A percentile compares a stretch with the other conserved stretches of the same genome.
Evolutionary conservation across 2,113 vertebrate genomes (phyloP).

Genomic region (Gymnobelideus leadbeateri): DNA sequence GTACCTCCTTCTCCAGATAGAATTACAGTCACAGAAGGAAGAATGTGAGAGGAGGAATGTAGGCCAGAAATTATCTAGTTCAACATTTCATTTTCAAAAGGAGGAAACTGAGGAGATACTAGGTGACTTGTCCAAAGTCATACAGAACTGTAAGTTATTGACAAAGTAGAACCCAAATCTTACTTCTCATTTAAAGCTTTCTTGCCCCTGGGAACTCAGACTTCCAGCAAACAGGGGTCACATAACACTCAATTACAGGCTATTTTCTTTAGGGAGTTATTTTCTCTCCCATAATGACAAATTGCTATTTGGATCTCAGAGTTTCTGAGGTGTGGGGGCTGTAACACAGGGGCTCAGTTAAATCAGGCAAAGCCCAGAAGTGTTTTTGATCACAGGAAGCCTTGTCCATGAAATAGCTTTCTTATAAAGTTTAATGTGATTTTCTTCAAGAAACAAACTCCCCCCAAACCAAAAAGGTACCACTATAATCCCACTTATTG

Average conservation of each 20-base stretch:
- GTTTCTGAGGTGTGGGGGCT: neutral
- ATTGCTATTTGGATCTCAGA: neutral
- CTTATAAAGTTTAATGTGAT: neutral
- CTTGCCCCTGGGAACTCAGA: neutral
- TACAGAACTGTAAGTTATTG: neutral
- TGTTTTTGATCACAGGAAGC: neutral
- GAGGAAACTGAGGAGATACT: neutral
- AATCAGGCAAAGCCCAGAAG: neutral
- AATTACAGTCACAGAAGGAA: neutral
- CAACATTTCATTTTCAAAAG: neutral
- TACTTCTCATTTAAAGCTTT: neutral
- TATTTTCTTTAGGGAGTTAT: neutral
- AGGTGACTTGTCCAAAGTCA: neutral
- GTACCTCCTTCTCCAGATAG: neutral
- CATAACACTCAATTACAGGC: conserved; percentile 10
- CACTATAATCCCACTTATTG: neutral
- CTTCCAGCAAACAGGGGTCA: conserved; percentile 28
- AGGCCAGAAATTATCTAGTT: neutral
- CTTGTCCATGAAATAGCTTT: neutral
- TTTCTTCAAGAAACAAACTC: neutral
- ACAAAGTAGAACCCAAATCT: neutral
- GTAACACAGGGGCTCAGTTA: neutral
- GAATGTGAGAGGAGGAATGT: neutral
- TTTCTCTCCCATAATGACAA: conserved; percentile 11
- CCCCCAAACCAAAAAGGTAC: neutral